These are phyloP conservation scores for Himalopsyche tibetana DNA, from an alignment of 2,888 invertebrate species.

Conservation along the genomic window DNA sequence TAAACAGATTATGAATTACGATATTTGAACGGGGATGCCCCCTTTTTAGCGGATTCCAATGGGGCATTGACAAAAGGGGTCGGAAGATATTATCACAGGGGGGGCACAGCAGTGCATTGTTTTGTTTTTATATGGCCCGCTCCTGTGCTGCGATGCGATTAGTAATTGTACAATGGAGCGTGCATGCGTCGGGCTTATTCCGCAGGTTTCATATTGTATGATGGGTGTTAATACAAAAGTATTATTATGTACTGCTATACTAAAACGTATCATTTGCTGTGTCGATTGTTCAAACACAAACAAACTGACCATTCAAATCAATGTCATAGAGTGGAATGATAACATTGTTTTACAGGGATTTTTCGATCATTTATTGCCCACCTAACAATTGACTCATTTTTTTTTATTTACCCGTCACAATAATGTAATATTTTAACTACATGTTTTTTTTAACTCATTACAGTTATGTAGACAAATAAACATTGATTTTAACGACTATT, in stretches of 20 bases:
- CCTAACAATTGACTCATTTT: no score
- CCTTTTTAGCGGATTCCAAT: slow-evolving; percentile 52
- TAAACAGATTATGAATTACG: slow-evolving; percentile 66
- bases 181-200: neutral
- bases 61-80: slow-evolving; percentile 56
- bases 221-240: slow-evolving; percentile 1
- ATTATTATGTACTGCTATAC: neutral
- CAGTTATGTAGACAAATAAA: no score
- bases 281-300: neutral
- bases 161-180: slow-evolving; percentile 59
- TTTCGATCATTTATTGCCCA: no score
- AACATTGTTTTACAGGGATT: neutral
- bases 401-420: no score
- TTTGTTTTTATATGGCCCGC: slow-evolving; percentile 54
- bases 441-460: no score
- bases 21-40: slow-evolving; percentile 63
- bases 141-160: slow-evolving; percentile 49
- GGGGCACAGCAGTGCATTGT: slow-evolving; percentile 54
- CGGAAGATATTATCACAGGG: slow-evolving; percentile 43
- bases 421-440: no score
- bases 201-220: slow-evolving; percentile 32
- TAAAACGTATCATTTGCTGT: slow-evolving; percentile 6
- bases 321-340: neutral
- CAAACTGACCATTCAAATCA: neutral
- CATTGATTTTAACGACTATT: no score